A percentile compares a stretch with the other conserved stretches of the same genome.
Conservation (phyloP, 2,113 vertebrate genomes). For the Bolborhynchus lineola region DNA sequence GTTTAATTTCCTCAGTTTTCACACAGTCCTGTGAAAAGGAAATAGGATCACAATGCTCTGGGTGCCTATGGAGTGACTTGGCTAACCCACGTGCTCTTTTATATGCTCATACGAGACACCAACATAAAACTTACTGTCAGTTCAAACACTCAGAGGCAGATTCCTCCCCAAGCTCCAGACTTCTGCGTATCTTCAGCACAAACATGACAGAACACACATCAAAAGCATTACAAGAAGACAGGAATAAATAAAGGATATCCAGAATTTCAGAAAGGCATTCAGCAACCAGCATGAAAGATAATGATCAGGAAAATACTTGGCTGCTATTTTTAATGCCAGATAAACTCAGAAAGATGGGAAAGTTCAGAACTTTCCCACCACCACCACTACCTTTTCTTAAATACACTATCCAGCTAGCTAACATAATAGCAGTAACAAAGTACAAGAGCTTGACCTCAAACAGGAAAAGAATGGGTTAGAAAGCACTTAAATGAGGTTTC, state of each 20-base stretch:
- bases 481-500: background rate
- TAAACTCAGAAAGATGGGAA: background rate
- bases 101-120: too few relatives aligned
- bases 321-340: background rate
- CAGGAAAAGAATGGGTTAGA: background rate
- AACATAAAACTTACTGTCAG: too few relatives aligned
- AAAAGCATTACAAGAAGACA: background rate
- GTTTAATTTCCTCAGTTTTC: too few relatives aligned
- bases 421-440: accelerated
- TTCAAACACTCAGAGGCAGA: background rate
- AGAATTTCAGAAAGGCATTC: background rate
- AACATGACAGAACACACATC: background rate
- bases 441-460: background rate
- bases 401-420: background rate
- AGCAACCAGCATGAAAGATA: background rate
- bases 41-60: too few relatives aligned
- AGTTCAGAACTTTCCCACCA: background rate
- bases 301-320: background rate
- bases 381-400: background rate
- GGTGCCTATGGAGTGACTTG: too few relatives aligned
- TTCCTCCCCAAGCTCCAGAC: background rate
- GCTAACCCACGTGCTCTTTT: too few relatives aligned
- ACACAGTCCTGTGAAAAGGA: too few relatives aligned
- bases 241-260: conserved; percentile 1
- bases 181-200: background rate